Conservation (phyloP, 2,113 vertebrate species). For the Charadrius vociferus region DNA sequence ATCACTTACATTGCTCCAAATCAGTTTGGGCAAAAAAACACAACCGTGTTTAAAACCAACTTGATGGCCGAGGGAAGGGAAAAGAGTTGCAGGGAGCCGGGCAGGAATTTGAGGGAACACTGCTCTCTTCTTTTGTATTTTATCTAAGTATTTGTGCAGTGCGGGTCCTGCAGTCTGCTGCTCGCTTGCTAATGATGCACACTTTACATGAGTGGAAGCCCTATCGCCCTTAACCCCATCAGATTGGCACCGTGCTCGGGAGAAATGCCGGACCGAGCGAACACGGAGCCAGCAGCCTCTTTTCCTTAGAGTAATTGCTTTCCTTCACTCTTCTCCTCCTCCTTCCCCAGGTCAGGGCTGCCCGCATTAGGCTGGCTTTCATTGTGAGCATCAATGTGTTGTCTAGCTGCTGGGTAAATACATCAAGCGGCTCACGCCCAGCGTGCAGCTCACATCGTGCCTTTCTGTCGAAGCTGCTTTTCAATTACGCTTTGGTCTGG, state of each 20-base stretch:
- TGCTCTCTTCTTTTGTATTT: background rate
- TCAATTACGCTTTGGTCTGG: background rate
- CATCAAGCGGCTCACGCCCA: background rate
- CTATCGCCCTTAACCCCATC: background rate
- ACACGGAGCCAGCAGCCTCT: background rate
- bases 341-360: background rate
- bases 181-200: background rate
- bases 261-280: background rate
- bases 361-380: background rate
- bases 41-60: background rate
- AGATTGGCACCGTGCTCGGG: fast-evolving
- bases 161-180: background rate
- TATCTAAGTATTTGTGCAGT: background rate
- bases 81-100: background rate
- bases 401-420: conserved; percentile 8
- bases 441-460: background rate
- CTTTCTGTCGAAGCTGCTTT: background rate
- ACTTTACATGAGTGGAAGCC: background rate
- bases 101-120: background rate
- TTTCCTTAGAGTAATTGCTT: background rate
- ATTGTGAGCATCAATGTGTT: background rate
- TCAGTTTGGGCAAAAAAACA: background rate
- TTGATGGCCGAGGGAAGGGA: background rate
- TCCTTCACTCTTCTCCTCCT: background rate
- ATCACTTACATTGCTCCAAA: background rate